Evolutionary conservation across 2,113 vertebrate species (phyloP).

Genomic region (Mesembrinibis cayennensis): DNA sequence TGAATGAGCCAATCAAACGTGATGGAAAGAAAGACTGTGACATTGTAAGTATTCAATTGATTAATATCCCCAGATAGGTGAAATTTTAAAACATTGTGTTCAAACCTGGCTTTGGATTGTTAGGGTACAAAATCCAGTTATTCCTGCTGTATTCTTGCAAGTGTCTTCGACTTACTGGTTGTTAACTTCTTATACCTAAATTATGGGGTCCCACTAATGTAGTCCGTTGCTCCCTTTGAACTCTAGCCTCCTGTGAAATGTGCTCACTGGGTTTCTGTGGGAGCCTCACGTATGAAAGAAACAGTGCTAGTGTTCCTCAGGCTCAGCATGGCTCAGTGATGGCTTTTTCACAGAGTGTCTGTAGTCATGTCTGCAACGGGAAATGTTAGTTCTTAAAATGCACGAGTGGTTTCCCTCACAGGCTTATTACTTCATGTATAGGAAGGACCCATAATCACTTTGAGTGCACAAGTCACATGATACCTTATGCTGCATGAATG

Average conservation of each 20-base stretch:
- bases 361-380: background rate
- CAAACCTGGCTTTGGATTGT: background rate
- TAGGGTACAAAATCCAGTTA: background rate
- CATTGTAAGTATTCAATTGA: conserved; percentile 74
- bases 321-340: background rate
- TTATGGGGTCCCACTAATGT: background rate
- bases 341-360: background rate
- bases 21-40: conserved; percentile 93
- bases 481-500: background rate
- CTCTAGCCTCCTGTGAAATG: background rate
- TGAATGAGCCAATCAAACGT: conserved; percentile 91
- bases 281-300: background rate
- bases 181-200: background rate
- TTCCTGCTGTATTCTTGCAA: background rate
- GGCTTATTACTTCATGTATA: background rate
- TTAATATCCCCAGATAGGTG: background rate
- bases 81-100: background rate
- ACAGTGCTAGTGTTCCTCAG: background rate
- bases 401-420: background rate
- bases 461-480: accelerated
- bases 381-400: background rate
- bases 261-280: background rate
- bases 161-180: background rate
- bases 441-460: background rate
- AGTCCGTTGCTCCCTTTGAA: background rate